These are phyloP conservation scores for Pontoporia blainvillei DNA, from an alignment of 2,113 vertebrate genomes.

Conservation along the genomic window DNA sequence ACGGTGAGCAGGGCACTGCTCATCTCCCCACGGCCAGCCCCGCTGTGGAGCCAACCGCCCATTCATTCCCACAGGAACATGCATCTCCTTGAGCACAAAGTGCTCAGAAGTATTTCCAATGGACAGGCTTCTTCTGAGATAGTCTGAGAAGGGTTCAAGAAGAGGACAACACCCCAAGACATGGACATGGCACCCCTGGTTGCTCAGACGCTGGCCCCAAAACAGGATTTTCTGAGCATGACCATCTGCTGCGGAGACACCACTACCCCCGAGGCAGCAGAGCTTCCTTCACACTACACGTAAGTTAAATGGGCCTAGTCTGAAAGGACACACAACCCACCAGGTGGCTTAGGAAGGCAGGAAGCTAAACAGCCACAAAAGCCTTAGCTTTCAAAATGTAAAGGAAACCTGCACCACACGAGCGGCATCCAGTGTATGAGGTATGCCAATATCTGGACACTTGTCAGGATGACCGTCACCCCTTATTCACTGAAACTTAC, in stretches of 20 bases:
- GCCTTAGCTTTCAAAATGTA: not conserved
- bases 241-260: not conserved
- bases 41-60: not conserved
- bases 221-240: not conserved
- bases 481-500: not conserved
- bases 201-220: not conserved
- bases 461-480: not conserved
- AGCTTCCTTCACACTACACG: not conserved
- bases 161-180: not conserved
- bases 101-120: not conserved
- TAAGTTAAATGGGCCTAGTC: not conserved
- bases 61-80: not conserved
- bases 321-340: not conserved
- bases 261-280: accelerated
- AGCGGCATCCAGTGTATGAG: accelerated
- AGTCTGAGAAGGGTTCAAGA: not conserved
- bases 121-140: not conserved
- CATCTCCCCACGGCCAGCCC: accelerated
- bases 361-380: not conserved
- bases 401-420: not conserved
- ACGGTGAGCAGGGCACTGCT: not conserved
- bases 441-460: not conserved
- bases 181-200: not conserved
- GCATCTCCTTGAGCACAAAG: not conserved
- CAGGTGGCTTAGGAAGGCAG: not conserved